phyloP scores from a whole-genome alignment of 2,113 vertebrate species.

The Coregonus clupeaformis region DNA sequence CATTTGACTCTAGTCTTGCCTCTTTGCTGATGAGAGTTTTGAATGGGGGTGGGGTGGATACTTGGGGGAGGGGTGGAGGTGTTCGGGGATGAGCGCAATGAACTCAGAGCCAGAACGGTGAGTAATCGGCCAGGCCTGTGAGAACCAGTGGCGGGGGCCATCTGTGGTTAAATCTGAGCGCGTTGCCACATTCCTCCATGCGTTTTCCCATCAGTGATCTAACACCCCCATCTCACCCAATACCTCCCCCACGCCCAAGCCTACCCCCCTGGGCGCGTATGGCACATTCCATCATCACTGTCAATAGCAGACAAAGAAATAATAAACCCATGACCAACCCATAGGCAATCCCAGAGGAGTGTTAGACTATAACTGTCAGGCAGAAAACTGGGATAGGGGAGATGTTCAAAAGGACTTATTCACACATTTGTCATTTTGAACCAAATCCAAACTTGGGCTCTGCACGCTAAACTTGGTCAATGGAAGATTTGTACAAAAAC shows the following conservation, averaged over 20 bases:
- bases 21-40: slow-evolving; percentile 12
- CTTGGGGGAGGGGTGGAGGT: slow-evolving; percentile 35
- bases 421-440: no score
- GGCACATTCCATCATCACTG: slow-evolving; percentile 59
- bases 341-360: slow-evolving; percentile 37
- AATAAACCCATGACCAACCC: slow-evolving; percentile 34
- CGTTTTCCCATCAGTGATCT: slow-evolving; percentile 70
- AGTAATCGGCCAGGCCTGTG: slow-evolving; percentile 77
- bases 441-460: no score
- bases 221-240: slow-evolving; percentile 23
- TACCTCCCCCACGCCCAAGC: slow-evolving; percentile 26
- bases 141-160: slow-evolving; percentile 69
- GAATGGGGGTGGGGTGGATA: slow-evolving; percentile 23
- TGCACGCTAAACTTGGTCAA: no score
- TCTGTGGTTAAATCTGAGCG: slow-evolving; percentile 69
- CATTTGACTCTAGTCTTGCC: slow-evolving; percentile 5
- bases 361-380: no score
- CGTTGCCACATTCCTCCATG: slow-evolving; percentile 71
- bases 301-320: slow-evolving; percentile 47
- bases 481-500: no score
- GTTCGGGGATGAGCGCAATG: slow-evolving; percentile 46
- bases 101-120: slow-evolving; percentile 62
- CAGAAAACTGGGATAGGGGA: slow-evolving; percentile 20
- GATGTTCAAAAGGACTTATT: not conserved
- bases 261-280: slow-evolving; percentile 51